Evolutionary conservation across 2,888 invertebrate genomes (phyloP).

Genomic region (Andrena camellia): DNA sequence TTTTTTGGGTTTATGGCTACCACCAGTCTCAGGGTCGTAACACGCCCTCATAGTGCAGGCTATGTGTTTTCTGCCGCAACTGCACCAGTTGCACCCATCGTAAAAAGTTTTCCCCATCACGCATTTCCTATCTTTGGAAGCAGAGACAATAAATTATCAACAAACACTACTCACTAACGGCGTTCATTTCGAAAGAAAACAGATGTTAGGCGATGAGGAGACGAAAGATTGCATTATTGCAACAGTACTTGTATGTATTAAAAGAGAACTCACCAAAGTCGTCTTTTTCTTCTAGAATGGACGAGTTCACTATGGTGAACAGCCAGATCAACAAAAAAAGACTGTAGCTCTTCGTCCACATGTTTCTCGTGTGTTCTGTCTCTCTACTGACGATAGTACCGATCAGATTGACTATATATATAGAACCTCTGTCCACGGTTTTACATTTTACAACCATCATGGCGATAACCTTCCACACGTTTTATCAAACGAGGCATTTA

Average conservation of each 20-base stretch:
- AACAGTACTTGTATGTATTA: too few species aligned
- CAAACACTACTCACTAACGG: neutral
- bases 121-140: neutral
- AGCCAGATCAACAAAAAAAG: neutral
- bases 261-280: neutral
- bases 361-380: neutral
- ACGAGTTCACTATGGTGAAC: neutral
- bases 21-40: too few species aligned
- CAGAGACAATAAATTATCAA: too few species aligned
- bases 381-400: neutral
- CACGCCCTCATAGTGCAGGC: neutral
- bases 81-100: neutral
- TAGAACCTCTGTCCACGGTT: neutral
- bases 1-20: too few species aligned
- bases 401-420: neutral
- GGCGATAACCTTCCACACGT: neutral
- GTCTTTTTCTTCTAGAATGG: neutral
- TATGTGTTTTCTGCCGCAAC: neutral
- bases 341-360: neutral
- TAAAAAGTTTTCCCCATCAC: neutral
- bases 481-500: neutral
- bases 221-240: too few species aligned
- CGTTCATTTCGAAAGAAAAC: too few species aligned
- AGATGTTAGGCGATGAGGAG: too few species aligned
- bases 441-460: too few species aligned